Conservation (phyloP, 2,113 vertebrate genomes). For the Phrynosoma platyrhinos region DNA sequence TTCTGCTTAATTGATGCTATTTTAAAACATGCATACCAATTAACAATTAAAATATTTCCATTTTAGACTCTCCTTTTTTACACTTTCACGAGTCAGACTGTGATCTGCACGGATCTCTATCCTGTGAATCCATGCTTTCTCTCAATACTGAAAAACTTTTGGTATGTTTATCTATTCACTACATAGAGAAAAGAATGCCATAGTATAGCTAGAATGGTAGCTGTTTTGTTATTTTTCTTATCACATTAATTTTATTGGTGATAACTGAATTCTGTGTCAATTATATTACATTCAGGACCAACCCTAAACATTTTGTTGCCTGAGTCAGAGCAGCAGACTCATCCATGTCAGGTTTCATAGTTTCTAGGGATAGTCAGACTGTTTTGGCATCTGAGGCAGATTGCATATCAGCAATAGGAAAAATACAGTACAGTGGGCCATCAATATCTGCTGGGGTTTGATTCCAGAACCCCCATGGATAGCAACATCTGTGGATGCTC, state of each 20-base stretch:
- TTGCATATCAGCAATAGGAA: no score
- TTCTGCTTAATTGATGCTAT: neutral
- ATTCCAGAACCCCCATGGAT: no score
- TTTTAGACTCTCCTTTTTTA: conserved; percentile 88
- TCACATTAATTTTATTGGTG: neutral
- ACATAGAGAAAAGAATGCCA: neutral
- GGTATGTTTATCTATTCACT: conserved; percentile 76
- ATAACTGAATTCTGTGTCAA: neutral
- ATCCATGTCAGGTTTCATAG: no score
- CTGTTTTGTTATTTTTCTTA: neutral
- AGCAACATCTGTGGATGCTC: no score
- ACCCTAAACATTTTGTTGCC: neutral
- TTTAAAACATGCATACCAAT: neutral
- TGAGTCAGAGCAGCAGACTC: neutral
- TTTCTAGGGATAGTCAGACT: neutral
- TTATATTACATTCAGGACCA: neutral
- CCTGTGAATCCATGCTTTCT: conserved; percentile 91
- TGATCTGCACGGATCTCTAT: conserved; percentile 84
- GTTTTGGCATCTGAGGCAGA: neutral
- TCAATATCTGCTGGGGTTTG: no score
- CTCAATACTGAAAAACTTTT: conserved; percentile 95
- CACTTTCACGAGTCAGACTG: conserved; percentile 91
- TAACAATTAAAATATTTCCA: conserved; percentile 50
- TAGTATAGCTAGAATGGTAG: neutral
- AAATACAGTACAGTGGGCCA: no score